Evolutionary conservation across 2,113 vertebrate genomes (phyloP), one percentile per base, ranked within the genome.

Genomic region (Notothenia coriiceps): DNA sequence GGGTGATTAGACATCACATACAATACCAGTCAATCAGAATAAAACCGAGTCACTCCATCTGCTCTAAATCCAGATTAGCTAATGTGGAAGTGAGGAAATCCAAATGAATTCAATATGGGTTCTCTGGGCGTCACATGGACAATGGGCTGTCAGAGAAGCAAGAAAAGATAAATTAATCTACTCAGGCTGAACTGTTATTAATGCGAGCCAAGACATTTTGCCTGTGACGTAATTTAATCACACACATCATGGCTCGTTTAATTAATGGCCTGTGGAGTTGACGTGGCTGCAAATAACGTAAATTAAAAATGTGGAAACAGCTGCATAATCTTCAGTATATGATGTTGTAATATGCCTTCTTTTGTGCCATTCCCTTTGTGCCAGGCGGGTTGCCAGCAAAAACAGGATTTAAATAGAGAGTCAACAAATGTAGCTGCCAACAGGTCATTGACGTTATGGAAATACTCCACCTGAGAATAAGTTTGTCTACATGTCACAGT

Each of bases 381-480:
- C 85, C 87, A 84, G 57, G 33, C 29, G 17, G 59, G 83, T 68
- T 50, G 70, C 81, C 87, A 85, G 83, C 5, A 83, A 79, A 61
- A 88, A 84, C 68, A 74, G 49, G 25, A 25, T 64, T 76, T 72
- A 57, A 75, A 77, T 74, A 64, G 57, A 74, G 69, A 65, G 74
- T 77, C 80, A 65, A 74, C 47, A 73, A 44, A 63, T 59, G 22
- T n/a, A 35, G 22, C 67, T 79, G 67, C 74, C 77, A 77, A 66
- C 59, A 57, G 74, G 80, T 81, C 70, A 75, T 49, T 85, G 73
- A 40, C 35, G 5, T 40, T 40, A 40, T 8, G 7, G 35, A 40
- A 40, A 7, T 40, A 7, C 7, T 40, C 35, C 35, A 40, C 35
- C 35, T 40, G 35, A 40, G 35, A 40, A 40, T 40, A 40, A 40